Conservation (phyloP, 2,797 vertebrate genomes). For the Paedocypris micromegethes region DNA sequence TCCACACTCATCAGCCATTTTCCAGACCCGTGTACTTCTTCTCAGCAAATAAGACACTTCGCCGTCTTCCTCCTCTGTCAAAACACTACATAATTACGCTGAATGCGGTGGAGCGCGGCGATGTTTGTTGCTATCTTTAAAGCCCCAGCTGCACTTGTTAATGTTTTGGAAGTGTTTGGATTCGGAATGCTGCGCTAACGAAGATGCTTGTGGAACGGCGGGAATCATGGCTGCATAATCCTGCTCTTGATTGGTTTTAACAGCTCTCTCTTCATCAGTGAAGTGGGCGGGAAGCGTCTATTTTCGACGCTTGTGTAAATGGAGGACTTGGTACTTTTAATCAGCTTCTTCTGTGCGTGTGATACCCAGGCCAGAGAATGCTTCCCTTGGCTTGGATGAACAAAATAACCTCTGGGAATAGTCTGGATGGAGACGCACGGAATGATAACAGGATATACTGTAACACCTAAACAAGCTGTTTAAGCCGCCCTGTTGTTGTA, state of each 20-base stretch:
- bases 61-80: slow-evolving; percentile 60
- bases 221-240: slow-evolving; percentile 30
- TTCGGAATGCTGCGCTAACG: slow-evolving; percentile 38
- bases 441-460: slow-evolving; percentile 8
- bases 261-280: slow-evolving; percentile 35
- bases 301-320: slow-evolving; percentile 36
- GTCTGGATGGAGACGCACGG: slow-evolving; percentile 23
- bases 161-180: slow-evolving; percentile 54
- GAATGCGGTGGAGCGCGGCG: slow-evolving; percentile 56
- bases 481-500: background rate
- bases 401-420: slow-evolving; percentile 17
- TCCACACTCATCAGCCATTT: slow-evolving; percentile 43
- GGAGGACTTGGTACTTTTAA: slow-evolving; percentile 37
- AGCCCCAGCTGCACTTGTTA: slow-evolving; percentile 66
- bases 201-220: slow-evolving; percentile 14
- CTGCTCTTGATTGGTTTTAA: slow-evolving; percentile 44
- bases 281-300: slow-evolving; percentile 38
- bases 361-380: slow-evolving; percentile 15
- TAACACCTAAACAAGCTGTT: slow-evolving; percentile 27
- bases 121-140: slow-evolving; percentile 64
- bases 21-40: slow-evolving; percentile 40
- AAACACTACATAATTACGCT: slow-evolving; percentile 66
- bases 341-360: slow-evolving; percentile 30
- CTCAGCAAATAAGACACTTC: slow-evolving; percentile 47
- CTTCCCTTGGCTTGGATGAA: slow-evolving; percentile 23